Conservation (phyloP, 2,113 vertebrate species). For the Poecilia latipinna region DNA sequence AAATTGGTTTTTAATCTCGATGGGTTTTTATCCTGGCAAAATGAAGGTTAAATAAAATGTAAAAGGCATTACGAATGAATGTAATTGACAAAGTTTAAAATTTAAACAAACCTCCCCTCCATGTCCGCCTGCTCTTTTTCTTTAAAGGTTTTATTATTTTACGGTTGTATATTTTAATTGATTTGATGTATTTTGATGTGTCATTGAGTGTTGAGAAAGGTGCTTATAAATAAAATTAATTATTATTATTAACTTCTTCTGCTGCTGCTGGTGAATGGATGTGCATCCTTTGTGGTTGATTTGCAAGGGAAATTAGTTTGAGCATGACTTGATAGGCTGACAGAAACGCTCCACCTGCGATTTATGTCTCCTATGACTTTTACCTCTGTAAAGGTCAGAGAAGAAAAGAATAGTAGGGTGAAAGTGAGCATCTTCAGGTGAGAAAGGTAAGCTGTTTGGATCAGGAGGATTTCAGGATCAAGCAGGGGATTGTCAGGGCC, state of each 20-base stretch:
- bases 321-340: not conserved
- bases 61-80: not conserved
- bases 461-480: constrained; percentile 76
- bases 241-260: not conserved
- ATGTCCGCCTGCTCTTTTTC: too few relatives aligned
- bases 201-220: too few relatives aligned
- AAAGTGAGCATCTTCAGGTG: constrained; percentile 44
- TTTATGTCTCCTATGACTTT: constrained; percentile 5
- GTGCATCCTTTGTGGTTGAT: not conserved
- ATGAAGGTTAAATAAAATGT: too few relatives aligned
- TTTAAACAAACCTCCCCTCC: not conserved
- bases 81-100: not conserved
- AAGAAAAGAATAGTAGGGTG: constrained; percentile 7
- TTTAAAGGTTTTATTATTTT: too few relatives aligned
- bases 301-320: constrained; percentile 11
- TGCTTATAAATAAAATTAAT: too few relatives aligned
- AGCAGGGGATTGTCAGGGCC: constrained; percentile 55
- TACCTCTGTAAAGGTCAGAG: constrained; percentile 3
- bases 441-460: constrained; percentile 66
- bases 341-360: not conserved
- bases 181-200: too few relatives aligned
- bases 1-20: too few relatives aligned
- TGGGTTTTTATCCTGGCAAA: too few relatives aligned
- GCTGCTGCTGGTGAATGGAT: not conserved
- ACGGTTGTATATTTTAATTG: too few relatives aligned